Evolutionary conservation across 2,888 invertebrate genomes (phyloP).

Genomic region (Dilophus febrilis): DNA sequence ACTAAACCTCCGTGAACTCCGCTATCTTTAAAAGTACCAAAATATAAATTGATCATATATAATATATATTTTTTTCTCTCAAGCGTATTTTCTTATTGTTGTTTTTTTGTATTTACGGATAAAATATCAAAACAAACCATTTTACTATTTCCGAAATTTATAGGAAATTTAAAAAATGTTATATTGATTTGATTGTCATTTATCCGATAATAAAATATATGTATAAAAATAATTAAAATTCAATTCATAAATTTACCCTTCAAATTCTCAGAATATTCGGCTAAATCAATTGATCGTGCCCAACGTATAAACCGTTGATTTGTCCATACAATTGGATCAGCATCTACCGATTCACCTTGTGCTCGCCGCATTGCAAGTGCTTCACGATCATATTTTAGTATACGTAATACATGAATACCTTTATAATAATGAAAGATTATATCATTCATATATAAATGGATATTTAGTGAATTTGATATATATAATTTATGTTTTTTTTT

Average conservation of each 20-base stretch:
- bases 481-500: no score
- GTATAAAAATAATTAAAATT: neutral
- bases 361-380: conserved; percentile 72
- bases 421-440: no score
- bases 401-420: conserved; percentile 66
- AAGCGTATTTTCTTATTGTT: no score
- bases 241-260: conserved; percentile 43
- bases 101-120: no score
- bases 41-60: no score
- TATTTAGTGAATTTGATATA: no score
- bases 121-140: conserved; percentile 1
- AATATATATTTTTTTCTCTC: no score
- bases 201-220: no score
- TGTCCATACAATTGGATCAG: conserved; percentile 90
- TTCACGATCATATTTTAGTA: conserved; percentile 85
- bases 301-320: conserved; percentile 87
- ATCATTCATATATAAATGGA: no score
- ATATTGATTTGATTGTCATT: no score
- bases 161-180: no score
- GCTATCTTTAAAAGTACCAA: conserved; percentile 53
- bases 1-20: conserved; percentile 91
- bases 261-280: conserved; percentile 82
- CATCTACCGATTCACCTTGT: conserved; percentile 74
- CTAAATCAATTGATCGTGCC: conserved; percentile 84
- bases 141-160: no score